phyloP scores from a whole-genome alignment of 2,888 invertebrate species.

The Cryptophagus acutangulus region DNA sequence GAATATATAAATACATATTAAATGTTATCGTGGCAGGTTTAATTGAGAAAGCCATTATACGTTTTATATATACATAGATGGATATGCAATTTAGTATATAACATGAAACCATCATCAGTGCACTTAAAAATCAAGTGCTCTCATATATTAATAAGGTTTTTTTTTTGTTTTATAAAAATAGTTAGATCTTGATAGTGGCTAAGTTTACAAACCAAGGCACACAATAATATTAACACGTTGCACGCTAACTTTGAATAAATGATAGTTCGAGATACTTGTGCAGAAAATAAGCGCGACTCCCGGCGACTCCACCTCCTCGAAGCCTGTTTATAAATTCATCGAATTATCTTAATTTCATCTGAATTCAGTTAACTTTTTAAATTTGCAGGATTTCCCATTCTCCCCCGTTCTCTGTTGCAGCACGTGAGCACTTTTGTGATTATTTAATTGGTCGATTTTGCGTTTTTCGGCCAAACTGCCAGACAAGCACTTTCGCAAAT shows the following conservation, averaged over 20 bases:
- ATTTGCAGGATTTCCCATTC: neutral
- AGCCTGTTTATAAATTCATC: neutral
- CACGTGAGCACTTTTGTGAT: neutral
- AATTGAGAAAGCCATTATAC: too few species aligned
- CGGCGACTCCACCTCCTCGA: neutral
- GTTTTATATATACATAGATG: too few species aligned
- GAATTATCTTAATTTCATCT: neutral
- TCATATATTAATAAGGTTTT: neutral
- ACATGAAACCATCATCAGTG: neutral
- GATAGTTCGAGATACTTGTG: neutral
- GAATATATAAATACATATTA: too few species aligned
- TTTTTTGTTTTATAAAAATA: neutral
- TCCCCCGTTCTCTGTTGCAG: neutral
- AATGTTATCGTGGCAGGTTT: too few species aligned
- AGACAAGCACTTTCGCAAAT: neutral
- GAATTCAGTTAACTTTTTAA: neutral
- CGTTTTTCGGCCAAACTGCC: neutral
- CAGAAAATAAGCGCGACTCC: neutral
- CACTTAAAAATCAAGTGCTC: neutral
- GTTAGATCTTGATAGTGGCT: neutral
- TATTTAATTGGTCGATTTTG: neutral
- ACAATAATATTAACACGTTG: slow-evolving; percentile 1
- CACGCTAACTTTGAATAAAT: neutral
- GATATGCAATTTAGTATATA: too few species aligned
- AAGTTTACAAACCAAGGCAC: neutral